phyloP scores from a whole-genome alignment of 1,140 invertebrate genomes.

The Amyelois transitella region DNA sequence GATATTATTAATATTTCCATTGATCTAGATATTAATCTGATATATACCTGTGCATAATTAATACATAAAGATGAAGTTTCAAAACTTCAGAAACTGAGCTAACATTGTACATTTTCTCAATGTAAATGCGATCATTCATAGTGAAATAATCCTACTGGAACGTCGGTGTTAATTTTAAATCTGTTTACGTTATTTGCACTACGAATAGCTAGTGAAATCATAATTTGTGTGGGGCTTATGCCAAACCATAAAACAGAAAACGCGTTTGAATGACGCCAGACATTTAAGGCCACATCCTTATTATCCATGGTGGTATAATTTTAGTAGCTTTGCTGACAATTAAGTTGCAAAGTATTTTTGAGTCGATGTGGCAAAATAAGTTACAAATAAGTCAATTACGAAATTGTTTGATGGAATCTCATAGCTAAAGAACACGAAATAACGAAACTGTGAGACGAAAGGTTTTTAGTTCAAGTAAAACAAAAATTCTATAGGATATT shows the following conservation, averaged over 20 bases:
- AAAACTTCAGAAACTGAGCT: not conserved
- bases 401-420: too few relatives aligned
- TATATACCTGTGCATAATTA: not conserved
- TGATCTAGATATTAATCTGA: not conserved
- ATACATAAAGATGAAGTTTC: not conserved
- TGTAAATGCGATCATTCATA: not conserved
- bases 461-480: too few relatives aligned
- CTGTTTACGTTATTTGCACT: slow-evolving; percentile 5
- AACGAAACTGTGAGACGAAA: too few relatives aligned
- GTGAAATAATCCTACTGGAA: not conserved
- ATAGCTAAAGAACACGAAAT: too few relatives aligned
- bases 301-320: not conserved
- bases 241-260: not conserved
- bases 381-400: too few relatives aligned
- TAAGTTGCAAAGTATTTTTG: too few relatives aligned
- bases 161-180: slow-evolving; percentile 3
- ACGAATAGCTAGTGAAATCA: slow-evolving; percentile 6
- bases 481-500: too few relatives aligned
- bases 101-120: not conserved
- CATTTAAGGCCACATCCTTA: not conserved
- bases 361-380: too few relatives aligned
- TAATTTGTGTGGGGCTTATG: slow-evolving; percentile 1
- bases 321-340: not conserved
- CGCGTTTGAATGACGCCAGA: not conserved
- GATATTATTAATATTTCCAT: too few relatives aligned